Evolutionary conservation across 2,113 vertebrate genomes (phyloP).

Genomic region (Epinephelus moara): DNA sequence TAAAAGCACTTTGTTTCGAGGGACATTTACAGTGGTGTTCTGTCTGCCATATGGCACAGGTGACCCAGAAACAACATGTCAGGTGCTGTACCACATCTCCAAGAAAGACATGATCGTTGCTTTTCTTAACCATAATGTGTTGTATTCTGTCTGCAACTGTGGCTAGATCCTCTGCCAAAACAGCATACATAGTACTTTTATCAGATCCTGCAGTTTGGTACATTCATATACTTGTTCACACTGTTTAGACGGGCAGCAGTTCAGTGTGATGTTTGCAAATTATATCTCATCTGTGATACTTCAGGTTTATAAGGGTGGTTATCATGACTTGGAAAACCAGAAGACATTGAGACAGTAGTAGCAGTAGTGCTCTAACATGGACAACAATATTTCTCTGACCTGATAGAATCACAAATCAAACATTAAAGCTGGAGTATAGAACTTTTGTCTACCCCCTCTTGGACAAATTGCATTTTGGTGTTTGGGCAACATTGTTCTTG

Average conservation of each 20-base stretch:
- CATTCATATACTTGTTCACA: background rate
- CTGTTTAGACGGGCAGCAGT: background rate
- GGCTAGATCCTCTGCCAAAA: background rate
- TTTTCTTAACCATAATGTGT: background rate
- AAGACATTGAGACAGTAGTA: background rate
- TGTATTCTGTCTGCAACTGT: background rate
- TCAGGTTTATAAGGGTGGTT: background rate
- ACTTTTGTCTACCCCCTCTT: too few species aligned
- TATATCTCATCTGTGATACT: background rate
- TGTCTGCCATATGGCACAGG: background rate
- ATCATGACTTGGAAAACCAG: background rate
- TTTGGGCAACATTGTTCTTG: too few species aligned
- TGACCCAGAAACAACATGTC: slow-evolving; percentile 16
- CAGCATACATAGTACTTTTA: background rate
- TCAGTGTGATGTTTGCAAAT: background rate
- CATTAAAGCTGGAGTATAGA: too few species aligned
- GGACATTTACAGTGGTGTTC: background rate
- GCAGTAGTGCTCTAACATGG: background rate
- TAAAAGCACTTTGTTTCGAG: background rate
- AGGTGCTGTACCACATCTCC: background rate
- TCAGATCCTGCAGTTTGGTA: background rate
- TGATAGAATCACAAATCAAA: background rate
- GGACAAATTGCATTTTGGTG: too few species aligned
- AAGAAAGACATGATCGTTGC: background rate
- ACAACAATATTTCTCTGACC: background rate